These are phyloP conservation scores for Zosterops japonicus DNA, from an alignment of 2,113 vertebrate genomes.

Conservation along the genomic window DNA sequence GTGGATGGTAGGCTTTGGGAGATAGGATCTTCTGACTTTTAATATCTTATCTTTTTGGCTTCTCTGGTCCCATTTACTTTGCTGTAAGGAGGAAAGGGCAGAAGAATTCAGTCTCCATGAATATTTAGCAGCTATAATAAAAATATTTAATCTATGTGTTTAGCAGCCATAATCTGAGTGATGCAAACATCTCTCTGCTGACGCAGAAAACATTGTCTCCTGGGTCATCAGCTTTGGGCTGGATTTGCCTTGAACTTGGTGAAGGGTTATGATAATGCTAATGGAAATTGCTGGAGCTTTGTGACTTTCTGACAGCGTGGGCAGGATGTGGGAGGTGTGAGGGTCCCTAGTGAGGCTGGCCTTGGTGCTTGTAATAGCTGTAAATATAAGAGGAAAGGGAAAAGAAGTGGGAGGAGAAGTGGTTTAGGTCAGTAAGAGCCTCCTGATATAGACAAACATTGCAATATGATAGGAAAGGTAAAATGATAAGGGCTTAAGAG, in stretches of 20 bases:
- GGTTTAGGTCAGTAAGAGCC: not conserved
- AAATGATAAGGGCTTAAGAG: not conserved
- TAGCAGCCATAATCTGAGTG: not conserved
- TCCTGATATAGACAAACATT: not conserved
- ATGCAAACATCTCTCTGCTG: not conserved
- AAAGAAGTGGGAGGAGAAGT: not conserved
- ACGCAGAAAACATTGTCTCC: fast-evolving
- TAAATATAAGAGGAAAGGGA: fast-evolving
- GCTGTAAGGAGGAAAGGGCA: not conserved
- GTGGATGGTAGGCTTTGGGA: fast-evolving
- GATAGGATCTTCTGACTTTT: not conserved
- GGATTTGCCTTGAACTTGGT: not conserved
- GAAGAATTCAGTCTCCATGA: not conserved
- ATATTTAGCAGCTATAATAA: not conserved
- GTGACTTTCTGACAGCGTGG: not conserved
- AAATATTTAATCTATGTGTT: not conserved
- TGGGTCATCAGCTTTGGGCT: not conserved
- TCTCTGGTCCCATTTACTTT: not conserved
- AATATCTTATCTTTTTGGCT: fast-evolving
- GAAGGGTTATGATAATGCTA: not conserved
- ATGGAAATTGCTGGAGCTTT: not conserved
- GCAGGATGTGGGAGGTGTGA: not conserved
- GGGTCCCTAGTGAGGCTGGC: not conserved
- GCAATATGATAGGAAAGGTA: not conserved
- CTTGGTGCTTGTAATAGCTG: not conserved